A percentile compares a stretch with the other conserved stretches of the same genome.
phyloP scores from a whole-genome alignment of 2,797 vertebrate species.

The Valencia hispanica region DNA sequence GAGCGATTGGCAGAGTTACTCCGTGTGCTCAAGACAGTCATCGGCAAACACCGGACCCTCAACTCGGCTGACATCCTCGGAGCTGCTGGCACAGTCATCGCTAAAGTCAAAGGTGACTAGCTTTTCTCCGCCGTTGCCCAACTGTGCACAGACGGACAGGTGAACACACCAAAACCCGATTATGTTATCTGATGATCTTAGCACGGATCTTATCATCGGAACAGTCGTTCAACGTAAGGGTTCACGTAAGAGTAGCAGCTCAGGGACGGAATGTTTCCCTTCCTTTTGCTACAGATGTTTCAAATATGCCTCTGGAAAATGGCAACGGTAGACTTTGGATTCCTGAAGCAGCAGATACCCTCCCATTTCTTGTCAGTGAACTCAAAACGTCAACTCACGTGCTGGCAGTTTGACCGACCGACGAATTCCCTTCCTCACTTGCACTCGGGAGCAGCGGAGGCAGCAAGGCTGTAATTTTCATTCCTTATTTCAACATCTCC shows the following conservation, averaged over 20 bases:
- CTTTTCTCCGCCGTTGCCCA: conserved; percentile 5
- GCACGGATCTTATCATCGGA: conserved; percentile 11
- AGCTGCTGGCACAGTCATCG: conserved; percentile 91
- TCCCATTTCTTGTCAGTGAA: conserved; percentile 35
- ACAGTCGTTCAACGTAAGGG: conserved; percentile 14
- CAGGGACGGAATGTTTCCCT: conserved; percentile 30
- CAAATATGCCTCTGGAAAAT: conserved; percentile 46
- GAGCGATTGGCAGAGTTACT: conserved; percentile 91
- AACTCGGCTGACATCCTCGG: conserved; percentile 94
- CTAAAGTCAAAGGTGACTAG: conserved; percentile 95
- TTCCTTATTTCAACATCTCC: conserved; percentile 43
- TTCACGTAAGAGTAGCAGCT: conserved; percentile 6
- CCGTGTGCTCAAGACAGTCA: conserved; percentile 88
- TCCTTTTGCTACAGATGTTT: conserved; percentile 21
- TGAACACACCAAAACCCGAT: conserved; percentile 8
- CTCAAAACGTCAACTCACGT: conserved; percentile 38
- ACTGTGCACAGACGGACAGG: conserved; percentile 8
- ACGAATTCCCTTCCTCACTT: conserved; percentile 49
- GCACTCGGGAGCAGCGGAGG: conserved; percentile 41
- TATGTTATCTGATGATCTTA: conserved; percentile 12
- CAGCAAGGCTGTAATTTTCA: conserved; percentile 53
- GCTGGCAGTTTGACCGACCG: conserved; percentile 45
- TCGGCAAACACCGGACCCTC: conserved; percentile 92
- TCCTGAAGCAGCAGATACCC: conserved; percentile 40
- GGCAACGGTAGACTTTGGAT: conserved; percentile 14